Evolutionary conservation across 2,113 vertebrate genomes (phyloP), one percentile per base, ranked within the genome.

Genomic region (Entosphenus tridentatus): DNA sequence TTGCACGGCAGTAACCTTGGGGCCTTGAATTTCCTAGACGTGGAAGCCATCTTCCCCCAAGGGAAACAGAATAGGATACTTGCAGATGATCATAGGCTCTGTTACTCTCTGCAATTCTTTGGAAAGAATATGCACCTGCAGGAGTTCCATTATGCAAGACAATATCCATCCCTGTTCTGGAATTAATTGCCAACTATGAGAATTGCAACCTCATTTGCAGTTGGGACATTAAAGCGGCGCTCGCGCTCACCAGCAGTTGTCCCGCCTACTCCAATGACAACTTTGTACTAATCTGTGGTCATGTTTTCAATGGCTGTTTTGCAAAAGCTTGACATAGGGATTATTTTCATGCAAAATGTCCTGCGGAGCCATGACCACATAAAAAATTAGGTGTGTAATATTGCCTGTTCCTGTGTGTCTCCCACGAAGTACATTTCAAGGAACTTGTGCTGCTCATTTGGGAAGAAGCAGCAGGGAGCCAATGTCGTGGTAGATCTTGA

Each of bases 131-230:
- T 65, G 18, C 18, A 21, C 18, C 18, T 21, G 18, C 18, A 21
- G 18, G 18, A 21, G 18, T 21, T 21, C 2, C 18, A n/a, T 65
- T 14, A 14, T 65, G 59, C 14, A 65, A 17, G 59, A 65, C 17
- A 65, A 65, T 65, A n/a, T n/a, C n/a, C n/a, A 17, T 65, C 59
- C 3, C 5, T 14, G 14, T 17, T 14, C 9, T 65, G 14, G 9
- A 14, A n/a, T 65, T 65, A 5, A 14, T 65, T 14, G 14, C 5
- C 59, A 9, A 65, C 59, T 17, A 65, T 65, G 14, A 65, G 9
- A 65, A 65, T 65, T 5, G 59, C 59, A 65, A 65, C 59, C 59
- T 65, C 59, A 65, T 65, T 65, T 65, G 59, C 9, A 65, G 17
- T 17, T 2, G 59, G 59, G 2, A 17, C 59, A 65, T 65, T 65